These are phyloP conservation scores for Lepidurus apus DNA, from an alignment of 1,140 invertebrate species.

Conservation along the genomic window DNA sequence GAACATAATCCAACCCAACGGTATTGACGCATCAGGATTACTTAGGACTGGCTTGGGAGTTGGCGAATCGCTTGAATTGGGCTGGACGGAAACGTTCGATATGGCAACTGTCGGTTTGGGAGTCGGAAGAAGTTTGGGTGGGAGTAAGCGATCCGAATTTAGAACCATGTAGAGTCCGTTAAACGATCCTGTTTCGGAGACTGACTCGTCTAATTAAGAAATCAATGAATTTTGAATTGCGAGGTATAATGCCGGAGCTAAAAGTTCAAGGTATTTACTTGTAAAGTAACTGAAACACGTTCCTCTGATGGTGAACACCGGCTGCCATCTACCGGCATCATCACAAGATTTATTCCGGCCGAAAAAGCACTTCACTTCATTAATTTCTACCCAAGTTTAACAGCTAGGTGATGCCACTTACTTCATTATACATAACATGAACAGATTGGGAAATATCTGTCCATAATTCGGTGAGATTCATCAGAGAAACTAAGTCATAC, in stretches of 20 bases:
- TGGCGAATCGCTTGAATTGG: not conserved
- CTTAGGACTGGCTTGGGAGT: not conserved
- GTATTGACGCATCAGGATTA: not conserved
- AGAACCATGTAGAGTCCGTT: conserved; percentile 32
- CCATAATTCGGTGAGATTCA: conserved; percentile 24
- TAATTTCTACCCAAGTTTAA: not conserved
- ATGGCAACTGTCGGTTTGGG: not conserved
- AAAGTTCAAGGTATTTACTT: not conserved
- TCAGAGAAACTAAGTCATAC: conserved; percentile 16
- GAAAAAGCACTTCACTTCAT: conserved; percentile 27
- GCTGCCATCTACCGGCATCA: conserved; percentile 23
- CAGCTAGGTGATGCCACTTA: not conserved
- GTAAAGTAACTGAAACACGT: conserved; percentile 25
- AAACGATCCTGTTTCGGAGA: conserved; percentile 29
- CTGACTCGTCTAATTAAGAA: not conserved
- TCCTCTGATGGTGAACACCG: conserved; percentile 24
- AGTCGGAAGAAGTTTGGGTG: not conserved
- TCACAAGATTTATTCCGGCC: conserved; percentile 28
- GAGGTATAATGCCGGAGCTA: not conserved
- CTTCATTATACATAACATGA: not conserved
- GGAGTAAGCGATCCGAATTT: not conserved
- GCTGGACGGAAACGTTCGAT: not conserved
- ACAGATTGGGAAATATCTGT: not conserved
- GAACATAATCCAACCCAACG: not conserved
- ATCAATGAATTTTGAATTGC: not conserved